Evolutionary conservation across 2,797 vertebrate genomes (phyloP), one percentile per base, ranked within the genome.

Genomic region (Pterois miles): DNA sequence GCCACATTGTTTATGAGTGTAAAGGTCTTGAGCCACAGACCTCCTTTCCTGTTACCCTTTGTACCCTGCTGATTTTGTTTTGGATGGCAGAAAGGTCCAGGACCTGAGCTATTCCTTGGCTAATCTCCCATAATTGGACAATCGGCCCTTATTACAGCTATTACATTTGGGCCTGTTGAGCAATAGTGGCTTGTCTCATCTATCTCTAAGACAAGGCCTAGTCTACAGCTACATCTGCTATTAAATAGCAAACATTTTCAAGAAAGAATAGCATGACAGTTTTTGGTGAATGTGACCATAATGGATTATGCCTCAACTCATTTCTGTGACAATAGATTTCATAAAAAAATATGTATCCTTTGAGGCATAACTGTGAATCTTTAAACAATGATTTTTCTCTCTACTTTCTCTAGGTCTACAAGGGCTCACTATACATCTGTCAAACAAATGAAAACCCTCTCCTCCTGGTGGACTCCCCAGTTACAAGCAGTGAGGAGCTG

Each of bases 41-140:
- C 59, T 85, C 74, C 74, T 81, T 85, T 83, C 86, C 83, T 81
- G 85, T 80, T 80, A 57, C 68, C 58, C 82, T 90, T 91, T 87
- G 87, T 78, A 86, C 77, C 86, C 78, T 84, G 90, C 81, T 91
- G 90, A 56, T 80, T 91, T 90, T 92, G 90, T 92, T 93, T 89
- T 94, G 86, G 80, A 91, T 91, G 86, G 83, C 84, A 86, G 76
- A 79, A 80, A 76, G 66, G 78, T 87, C 75, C 84, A 38, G 81
- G 86, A 89, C 89, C 81, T 83, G 72, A 88, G 69, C 81, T 88
- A 85, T 86, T 87, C 75, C 87, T 89, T 91, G 89, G 92, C 88
- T 91, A 89, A 91, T 91, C 88, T 93, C 89, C 86, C 75, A 82
- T 92, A 91, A 92, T 92, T 86, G 72, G 91, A 92, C 88, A 91